These are phyloP conservation scores for Limanda limanda DNA, from an alignment of 2,113 vertebrate species.

Conservation along the genomic window DNA sequence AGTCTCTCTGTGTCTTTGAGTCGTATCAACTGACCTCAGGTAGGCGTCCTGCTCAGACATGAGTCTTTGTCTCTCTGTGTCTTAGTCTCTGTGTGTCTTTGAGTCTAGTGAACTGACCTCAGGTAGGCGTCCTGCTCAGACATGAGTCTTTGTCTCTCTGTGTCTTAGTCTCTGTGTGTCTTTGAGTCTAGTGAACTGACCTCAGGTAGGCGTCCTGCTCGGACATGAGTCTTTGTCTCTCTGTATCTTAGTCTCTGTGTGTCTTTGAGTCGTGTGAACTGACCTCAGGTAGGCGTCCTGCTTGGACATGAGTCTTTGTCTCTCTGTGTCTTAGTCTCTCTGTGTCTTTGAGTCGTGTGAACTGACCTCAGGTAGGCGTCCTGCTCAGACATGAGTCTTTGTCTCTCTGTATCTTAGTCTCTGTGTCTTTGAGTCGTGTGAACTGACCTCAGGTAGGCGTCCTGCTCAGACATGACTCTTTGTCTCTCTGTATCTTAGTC, in stretches of 20 bases:
- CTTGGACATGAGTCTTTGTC: no score
- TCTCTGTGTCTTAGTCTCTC: not conserved
- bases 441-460: not conserved
- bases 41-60: no score
- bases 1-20: not conserved
- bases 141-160: not conserved
- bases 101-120: constrained; percentile 64
- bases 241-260: not conserved
- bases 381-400: no score
- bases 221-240: no score
- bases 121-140: no score
- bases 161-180: not conserved
- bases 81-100: not conserved
- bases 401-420: not conserved
- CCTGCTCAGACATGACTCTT: no score
- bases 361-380: not conserved
- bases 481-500: not conserved
- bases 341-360: not conserved
- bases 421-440: not conserved
- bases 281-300: not conserved
- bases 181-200: no score
- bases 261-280: not conserved
- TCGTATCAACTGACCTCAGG: no score
- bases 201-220: no score
- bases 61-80: not conserved